Base-by-base conservation (phyloP, 2,888 invertebrate genomes). In the Mythimna lalbum region DNA sequence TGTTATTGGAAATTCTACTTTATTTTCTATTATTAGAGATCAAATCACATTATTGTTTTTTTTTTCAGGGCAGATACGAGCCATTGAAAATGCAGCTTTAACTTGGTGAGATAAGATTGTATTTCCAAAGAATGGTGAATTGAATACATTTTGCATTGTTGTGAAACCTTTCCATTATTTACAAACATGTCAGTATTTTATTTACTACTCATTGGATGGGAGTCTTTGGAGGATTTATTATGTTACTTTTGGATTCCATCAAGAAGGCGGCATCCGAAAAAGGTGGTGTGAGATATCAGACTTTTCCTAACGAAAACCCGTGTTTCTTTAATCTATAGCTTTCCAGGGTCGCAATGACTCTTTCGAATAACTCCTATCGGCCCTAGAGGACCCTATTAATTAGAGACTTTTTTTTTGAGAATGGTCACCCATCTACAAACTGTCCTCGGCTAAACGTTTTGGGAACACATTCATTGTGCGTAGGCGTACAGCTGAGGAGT, bases 101-200 rank as follows among this genome's bases (percentile, higher is more conserved):
- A 0, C 0, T 0, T 0, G 1, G 9, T 2, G 2, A 0, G 0
- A 21, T 50, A 64, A 43, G 49, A 47, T 63, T 33, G 23, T 5
- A n/a, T 47, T 68, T 74, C 17, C 0, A 50, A 39, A 17, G 0
- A 23, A 49, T 14, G 1, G 9, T 14, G 17, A 19, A 0, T 9
- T 6, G 10, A 19, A 43, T 27, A 36, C n/a, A 14, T 63, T n/a
- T 53, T 43, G 19, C 66, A 27, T 80, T 67, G 27, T 73, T 79
- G 47, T 27, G 56, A 52, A 63, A 17, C 19, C 6, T 17, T 17
- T n/a, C 79, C 36, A 49, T 67, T 63, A 61, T 67, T 77, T 74
- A 74, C 39, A 57, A 80, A 64, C n/a, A 52, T 52, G 12, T 36
- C 50, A 3, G 27, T 61, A 47, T 27, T 63, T 64, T 63, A 31